Base-by-base conservation (phyloP, 2,113 vertebrate species). In the Microtus ochrogaster region DNA sequence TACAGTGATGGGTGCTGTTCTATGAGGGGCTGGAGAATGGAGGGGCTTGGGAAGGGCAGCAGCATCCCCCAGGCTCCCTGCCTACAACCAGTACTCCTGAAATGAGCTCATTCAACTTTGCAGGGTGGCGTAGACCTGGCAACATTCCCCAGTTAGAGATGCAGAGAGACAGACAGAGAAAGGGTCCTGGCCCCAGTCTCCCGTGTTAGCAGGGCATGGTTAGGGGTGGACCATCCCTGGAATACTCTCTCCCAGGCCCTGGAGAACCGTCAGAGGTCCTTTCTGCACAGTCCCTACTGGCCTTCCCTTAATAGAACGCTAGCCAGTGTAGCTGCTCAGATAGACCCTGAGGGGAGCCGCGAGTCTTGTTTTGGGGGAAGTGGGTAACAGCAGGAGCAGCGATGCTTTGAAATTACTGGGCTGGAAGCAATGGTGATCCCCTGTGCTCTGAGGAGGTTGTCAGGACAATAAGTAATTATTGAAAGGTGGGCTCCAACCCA, bases 31-130 rank as follows among this genome's bases (percentile, higher is more conserved):
- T 55, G 58, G 19, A 76, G 84, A 24, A 87, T n/a, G 14, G 41
- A 70, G 68, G 63, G 81, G 78, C n/a, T 95, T 87, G 65, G 41
- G 52, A 95, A 72, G 55, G 36, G 30, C 72, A 36, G 74, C 94
- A 26, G 41, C 72, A 5, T 88, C 82, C 68, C 36, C 86, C 96
- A 17, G 47, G 72, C 4, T 88, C 82, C 49, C 44, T 82, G 68
- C 58, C 78, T 12, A 39, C 44, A 82, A 83, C 91, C 91, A 68
- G 66, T 44, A 52, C 74, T 82, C 78, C 58, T 77, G 79, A 83
- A 95, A 96, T 98, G 97, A 97, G 83, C 96, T 98, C 97, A 97
- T 97, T 86, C 95, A 95, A 97, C 93, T 96, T 96, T 83, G 88
- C 94, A 47, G 86, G 44, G 28, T 72, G 86, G 82, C 28, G 0